These are phyloP conservation scores for Melitaea athalia DNA, from an alignment of 2,888 invertebrate species.

Conservation along the genomic window DNA sequence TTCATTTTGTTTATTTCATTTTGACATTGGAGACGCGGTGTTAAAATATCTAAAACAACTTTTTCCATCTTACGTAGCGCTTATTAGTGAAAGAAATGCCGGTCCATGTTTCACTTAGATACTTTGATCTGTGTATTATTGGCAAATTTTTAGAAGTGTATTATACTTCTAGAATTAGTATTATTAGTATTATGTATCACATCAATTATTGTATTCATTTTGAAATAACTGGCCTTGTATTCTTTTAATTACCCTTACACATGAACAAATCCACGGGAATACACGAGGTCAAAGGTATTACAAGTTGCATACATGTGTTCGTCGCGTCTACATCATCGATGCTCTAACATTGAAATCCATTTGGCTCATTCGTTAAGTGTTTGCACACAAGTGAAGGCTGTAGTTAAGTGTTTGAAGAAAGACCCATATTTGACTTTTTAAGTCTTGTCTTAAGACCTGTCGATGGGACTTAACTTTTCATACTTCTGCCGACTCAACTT, in stretches of 20 bases:
- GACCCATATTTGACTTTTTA: slow-evolving; percentile 40
- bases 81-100: too few relatives aligned
- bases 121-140: too few relatives aligned
- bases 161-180: too few relatives aligned
- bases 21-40: too few relatives aligned
- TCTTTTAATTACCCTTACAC: not conserved
- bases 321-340: slow-evolving; percentile 28
- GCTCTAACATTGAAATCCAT: slow-evolving; percentile 34
- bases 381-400: slow-evolving; percentile 26
- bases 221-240: too few relatives aligned
- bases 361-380: slow-evolving; percentile 42
- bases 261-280: not conserved
- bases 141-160: too few relatives aligned
- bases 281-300: not conserved
- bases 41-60: too few relatives aligned
- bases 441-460: slow-evolving; percentile 35
- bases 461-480: slow-evolving; percentile 35
- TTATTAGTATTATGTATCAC: too few relatives aligned
- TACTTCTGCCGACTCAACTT: slow-evolving; percentile 21
- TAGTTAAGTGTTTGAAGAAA: slow-evolving; percentile 39
- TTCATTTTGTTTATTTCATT: too few relatives aligned
- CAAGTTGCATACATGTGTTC: slow-evolving; percentile 11
- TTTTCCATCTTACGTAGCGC: too few relatives aligned
- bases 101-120: too few relatives aligned
- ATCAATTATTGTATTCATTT: too few relatives aligned